Evolutionary conservation across 30 jellyfish, hydroid and myxozoan species (phyloP), one percentile per base, ranked within the genome.

Genomic region (Aurelia coerulea): DNA sequence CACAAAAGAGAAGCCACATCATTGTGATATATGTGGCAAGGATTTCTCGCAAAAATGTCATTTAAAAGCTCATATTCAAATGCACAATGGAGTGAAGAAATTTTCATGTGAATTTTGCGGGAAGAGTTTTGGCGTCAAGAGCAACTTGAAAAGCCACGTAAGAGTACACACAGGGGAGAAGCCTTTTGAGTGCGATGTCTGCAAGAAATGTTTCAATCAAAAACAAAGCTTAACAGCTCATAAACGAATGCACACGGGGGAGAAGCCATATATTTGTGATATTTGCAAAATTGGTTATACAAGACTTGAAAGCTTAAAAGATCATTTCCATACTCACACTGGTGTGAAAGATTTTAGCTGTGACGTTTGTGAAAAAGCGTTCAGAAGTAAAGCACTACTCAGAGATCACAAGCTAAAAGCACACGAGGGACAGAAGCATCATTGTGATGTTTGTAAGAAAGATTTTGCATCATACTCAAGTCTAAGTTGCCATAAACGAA

Each of bases 181-280:
- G 56, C 88, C 88, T 9, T 78, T 16, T 41, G 49, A 78, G 31
- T 80, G 90, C 49, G 62, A 65, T 39, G 68, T 46, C 58, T 80
- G 90, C 35, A 81, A 72, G 49, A 65, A 41, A 63, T 4, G 70
- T 3, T 82, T 68, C 51, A 69, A n/a, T 66, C 84, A 51, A 35
- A 51, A 33, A 32, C 60, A 52, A 14, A 19, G 60, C 14, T 32
- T 82, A 50, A 69, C 37, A 53, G 60, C 42, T 13, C 91, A 82
- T 51, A 56, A 71, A 31, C 37, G 85, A 37, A 69, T 58, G 37
- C 91, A 82, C 41, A 16, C 72, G 4, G 74, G 74, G 6, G 81
- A 66, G 52, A 80, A 80, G 76, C 90, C 90, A 2, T 80, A 64
- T n/a, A 60, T 63, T 62, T 80, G 90, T 80, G 65, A 50, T 33